Percentiles rank a stretch among this genome's conserved stretches.
Conservation (phyloP, 1,140 invertebrate genomes). For the Zophobas atratus region DNA sequence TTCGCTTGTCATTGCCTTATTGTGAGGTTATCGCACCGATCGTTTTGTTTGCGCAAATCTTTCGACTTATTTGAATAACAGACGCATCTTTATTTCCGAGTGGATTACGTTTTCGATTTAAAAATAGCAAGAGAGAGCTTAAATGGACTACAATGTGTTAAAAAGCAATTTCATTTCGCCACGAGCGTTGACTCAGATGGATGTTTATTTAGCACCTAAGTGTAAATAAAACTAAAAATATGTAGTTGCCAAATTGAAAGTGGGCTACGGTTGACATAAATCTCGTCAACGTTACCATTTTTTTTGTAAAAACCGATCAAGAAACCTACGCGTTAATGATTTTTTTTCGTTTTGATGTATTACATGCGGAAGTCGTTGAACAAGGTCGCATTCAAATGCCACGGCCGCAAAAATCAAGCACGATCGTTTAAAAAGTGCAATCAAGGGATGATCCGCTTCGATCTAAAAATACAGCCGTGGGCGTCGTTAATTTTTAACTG, state of each 20-base stretch:
- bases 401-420: not conserved
- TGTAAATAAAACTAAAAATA: conserved; percentile 30
- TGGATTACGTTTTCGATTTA: not conserved
- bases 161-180: not conserved
- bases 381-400: conserved; percentile 10
- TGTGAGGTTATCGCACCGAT: too few relatives aligned
- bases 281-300: not conserved
- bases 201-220: conserved; percentile 4
- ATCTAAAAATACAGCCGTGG: conserved; percentile 5
- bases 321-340: not conserved
- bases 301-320: too few relatives aligned
- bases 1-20: too few relatives aligned
- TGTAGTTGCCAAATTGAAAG: conserved; percentile 33
- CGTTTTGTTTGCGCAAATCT: not conserved
- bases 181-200: conserved; percentile 14
- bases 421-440: not conserved
- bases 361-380: not conserved
- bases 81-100: too few relatives aligned
- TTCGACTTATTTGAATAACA: not conserved
- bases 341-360: conserved; percentile 20
- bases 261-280: not conserved
- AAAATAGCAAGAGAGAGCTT: not conserved
- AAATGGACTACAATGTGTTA: conserved; percentile 12
- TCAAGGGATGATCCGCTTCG: not conserved
- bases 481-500: not conserved